Evolutionary conservation across 2,113 vertebrate species (phyloP).

Genomic region (Pituophis catenifer): DNA sequence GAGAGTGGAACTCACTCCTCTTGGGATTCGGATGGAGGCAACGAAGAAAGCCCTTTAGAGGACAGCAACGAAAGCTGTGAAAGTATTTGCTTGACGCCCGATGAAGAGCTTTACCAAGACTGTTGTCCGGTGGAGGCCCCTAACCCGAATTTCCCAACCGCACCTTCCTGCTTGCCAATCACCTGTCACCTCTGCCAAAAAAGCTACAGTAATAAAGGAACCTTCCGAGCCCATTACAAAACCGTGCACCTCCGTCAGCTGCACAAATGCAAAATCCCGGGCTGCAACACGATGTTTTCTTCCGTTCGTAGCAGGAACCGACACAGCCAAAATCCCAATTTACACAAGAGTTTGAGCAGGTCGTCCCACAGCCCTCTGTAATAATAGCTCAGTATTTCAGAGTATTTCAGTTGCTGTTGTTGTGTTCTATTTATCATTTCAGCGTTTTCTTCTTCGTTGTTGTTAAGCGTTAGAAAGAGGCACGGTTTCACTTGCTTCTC

Average conservation of each 20-base stretch:
- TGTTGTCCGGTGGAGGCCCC: constrained; percentile 72
- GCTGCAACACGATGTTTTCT: constrained; percentile 92
- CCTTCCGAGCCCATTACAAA: constrained; percentile 96
- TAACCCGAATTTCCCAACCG: constrained; percentile 65
- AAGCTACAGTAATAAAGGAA: constrained; percentile 95
- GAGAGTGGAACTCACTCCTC: constrained; percentile 80
- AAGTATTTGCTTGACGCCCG: constrained; percentile 64
- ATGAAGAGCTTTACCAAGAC: constrained; percentile 70
- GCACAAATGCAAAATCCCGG: constrained; percentile 92
- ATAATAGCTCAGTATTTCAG: constrained; percentile 42
- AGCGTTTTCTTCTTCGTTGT: not conserved
- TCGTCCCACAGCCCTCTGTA: constrained; percentile 64
- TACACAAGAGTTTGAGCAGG: constrained; percentile 85
- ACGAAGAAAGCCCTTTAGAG: constrained; percentile 82
- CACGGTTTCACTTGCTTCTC: constrained; percentile 2
- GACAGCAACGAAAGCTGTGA: constrained; percentile 91
- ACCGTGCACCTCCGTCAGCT: constrained; percentile 94
- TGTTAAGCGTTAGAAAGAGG: constrained; percentile 36
- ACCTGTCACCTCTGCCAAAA: constrained; percentile 95
- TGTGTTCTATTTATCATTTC: constrained; percentile 45
- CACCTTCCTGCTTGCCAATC: constrained; percentile 80
- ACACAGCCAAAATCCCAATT: constrained; percentile 97
- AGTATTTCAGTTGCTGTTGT: constrained; percentile 23
- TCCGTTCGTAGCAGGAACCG: constrained; percentile 94
- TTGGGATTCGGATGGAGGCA: constrained; percentile 91